These are phyloP conservation scores for Silurus aristotelis DNA, from an alignment of 2,797 vertebrate species.

Conservation along the genomic window DNA sequence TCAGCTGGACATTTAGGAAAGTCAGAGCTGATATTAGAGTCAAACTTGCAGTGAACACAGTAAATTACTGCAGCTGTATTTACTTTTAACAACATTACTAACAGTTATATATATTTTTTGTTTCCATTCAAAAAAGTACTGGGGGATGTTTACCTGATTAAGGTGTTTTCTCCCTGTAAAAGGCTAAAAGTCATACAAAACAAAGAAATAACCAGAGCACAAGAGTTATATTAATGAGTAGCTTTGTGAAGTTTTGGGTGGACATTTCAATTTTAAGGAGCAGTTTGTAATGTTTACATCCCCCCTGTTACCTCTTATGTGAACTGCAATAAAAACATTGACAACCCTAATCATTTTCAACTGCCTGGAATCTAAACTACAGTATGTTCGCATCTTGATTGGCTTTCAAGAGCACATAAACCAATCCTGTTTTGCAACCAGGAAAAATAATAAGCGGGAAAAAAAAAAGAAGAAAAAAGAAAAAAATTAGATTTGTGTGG, in stretches of 20 bases:
- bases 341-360: background rate
- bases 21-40: background rate
- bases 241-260: background rate
- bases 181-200: background rate
- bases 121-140: background rate
- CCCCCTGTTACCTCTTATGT: background rate
- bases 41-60: background rate
- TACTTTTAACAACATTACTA: background rate
- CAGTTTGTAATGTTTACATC: background rate
- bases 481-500: background rate
- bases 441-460: background rate
- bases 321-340: background rate
- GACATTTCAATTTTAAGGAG: constrained; percentile 7
- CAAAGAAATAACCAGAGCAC: background rate
- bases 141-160: background rate
- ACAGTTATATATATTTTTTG: background rate
- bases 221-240: background rate
- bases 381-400: background rate
- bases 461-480: background rate
- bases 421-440: background rate
- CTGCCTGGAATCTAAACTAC: background rate
- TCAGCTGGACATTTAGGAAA: background rate
- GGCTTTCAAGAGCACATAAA: background rate
- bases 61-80: background rate
- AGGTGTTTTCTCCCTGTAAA: background rate